These are phyloP conservation scores for Eurois occulta DNA, from an alignment of 2,888 invertebrate genomes.

Conservation along the genomic window DNA sequence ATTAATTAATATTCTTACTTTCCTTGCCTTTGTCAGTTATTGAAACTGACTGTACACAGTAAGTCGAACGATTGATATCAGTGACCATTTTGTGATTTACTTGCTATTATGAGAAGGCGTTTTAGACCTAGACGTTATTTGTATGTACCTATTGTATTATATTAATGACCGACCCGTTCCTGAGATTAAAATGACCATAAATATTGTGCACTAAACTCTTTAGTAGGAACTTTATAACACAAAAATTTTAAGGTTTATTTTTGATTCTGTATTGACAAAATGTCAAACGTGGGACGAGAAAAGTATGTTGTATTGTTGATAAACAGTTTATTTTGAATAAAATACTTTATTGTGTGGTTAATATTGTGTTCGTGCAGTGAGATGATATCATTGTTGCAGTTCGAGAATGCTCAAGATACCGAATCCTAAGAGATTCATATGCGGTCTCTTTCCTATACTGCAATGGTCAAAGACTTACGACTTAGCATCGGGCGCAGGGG, in stretches of 20 bases:
- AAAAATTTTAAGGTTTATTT: neutral
- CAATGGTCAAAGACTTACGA: conserved; percentile 91
- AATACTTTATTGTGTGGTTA: too few species aligned
- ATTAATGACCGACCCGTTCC: neutral
- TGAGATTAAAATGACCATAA: neutral
- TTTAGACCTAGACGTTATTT: neutral
- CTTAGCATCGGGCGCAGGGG: conserved; percentile 90
- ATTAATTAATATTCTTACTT: conserved; percentile 36
- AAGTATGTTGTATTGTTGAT: conserved; percentile 6
- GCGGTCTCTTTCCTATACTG: conserved; percentile 88
- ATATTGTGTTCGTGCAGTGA: conserved; percentile 14
- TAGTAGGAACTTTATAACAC: conserved; percentile 9
- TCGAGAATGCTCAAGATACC: conserved; percentile 74
- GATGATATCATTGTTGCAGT: conserved; percentile 61
- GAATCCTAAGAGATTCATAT: conserved; percentile 74
- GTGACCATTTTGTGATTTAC: neutral
- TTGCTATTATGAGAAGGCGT: conserved; percentile 17
- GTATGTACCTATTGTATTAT: conserved; percentile 2
- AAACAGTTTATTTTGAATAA: neutral
- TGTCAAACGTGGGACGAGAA: conserved; percentile 14
- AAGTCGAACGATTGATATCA: conserved; percentile 8
- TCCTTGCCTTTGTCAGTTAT: conserved; percentile 18
- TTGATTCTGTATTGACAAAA: conserved; percentile 20
- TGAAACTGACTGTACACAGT: neutral
- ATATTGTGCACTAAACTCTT: neutral